phyloP scores from a whole-genome alignment of 2,888 invertebrate genomes.

The Xanthorhoe spadicearia region DNA sequence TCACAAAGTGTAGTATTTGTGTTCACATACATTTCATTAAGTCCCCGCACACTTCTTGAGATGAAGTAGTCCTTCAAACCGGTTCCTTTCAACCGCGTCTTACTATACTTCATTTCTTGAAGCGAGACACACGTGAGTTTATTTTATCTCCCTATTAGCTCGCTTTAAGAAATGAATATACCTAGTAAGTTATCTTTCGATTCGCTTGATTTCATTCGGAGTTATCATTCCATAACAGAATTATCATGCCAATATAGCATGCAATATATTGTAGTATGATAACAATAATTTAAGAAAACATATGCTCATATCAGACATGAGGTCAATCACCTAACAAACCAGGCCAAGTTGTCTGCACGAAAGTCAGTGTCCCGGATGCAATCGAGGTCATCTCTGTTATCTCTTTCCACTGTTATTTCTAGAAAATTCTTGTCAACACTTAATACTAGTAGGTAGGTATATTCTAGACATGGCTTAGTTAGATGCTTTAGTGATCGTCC shows the following conservation, averaged over 20 bases:
- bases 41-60: too few species aligned
- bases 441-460: neutral
- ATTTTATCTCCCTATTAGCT: too few species aligned
- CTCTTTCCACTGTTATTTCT: neutral
- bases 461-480: neutral
- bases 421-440: neutral
- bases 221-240: neutral
- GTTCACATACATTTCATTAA: too few species aligned
- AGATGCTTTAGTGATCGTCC: neutral
- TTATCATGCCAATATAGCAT: neutral
- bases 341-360: conserved; percentile 16
- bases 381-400: conserved; percentile 14
- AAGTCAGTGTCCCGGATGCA: conserved; percentile 15
- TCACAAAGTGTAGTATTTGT: too few species aligned
- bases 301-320: neutral
- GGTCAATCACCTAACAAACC: conserved; percentile 9
- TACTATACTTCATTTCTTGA: too few species aligned
- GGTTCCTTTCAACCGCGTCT: too few species aligned
- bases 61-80: neutral
- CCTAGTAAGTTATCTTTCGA: neutral
- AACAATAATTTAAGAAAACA: neutral
- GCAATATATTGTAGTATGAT: neutral
- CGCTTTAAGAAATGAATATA: too few species aligned
- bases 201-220: neutral
- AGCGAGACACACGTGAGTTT: too few species aligned